These are phyloP conservation scores for Sphenodon punctatus DNA, from an alignment of 2,797 vertebrate genomes.

Conservation along the genomic window DNA sequence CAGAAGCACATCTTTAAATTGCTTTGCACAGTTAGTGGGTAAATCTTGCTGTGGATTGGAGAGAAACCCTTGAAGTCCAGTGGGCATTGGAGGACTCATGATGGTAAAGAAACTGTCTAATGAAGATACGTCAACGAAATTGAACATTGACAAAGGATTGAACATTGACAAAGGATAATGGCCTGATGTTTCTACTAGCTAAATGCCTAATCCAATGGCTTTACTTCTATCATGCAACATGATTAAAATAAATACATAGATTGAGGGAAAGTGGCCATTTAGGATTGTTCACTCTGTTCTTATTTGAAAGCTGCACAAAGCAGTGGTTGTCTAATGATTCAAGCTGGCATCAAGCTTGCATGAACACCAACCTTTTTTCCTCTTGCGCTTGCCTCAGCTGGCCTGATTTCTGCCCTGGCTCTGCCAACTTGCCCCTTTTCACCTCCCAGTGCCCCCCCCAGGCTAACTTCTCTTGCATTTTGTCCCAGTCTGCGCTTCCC, in stretches of 20 bases:
- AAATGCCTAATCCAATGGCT: slow-evolving; percentile 62
- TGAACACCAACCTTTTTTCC: no score
- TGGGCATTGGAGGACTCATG: slow-evolving; percentile 66
- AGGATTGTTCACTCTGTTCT: slow-evolving; percentile 61
- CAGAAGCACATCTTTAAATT: slow-evolving; percentile 61
- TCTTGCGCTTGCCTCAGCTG: no score
- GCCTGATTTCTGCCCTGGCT: no score
- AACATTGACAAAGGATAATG: slow-evolving; percentile 62
- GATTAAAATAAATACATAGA: slow-evolving; percentile 71
- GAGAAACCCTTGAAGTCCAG: slow-evolving; percentile 72
- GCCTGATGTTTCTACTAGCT: slow-evolving; percentile 59
- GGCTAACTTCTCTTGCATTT: no score
- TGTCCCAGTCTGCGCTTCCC: no score
- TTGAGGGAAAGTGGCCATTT: slow-evolving; percentile 66
- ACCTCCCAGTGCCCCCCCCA: no score
- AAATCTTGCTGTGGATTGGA: slow-evolving; percentile 71
- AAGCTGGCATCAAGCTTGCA: no score
- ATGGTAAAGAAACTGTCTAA: slow-evolving; percentile 60
- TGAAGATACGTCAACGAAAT: no score
- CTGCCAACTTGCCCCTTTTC: no score
- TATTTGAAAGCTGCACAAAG: slow-evolving; percentile 7
- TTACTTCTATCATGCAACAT: slow-evolving; percentile 68
- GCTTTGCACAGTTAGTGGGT: slow-evolving; percentile 58
- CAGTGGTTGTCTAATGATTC: no score
- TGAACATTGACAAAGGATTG: slow-evolving; percentile 51